Percentiles rank a stretch among this genome's conserved stretches.
Conservation (phyloP, 2,888 invertebrate species). For the Scrobipalpa costella region DNA sequence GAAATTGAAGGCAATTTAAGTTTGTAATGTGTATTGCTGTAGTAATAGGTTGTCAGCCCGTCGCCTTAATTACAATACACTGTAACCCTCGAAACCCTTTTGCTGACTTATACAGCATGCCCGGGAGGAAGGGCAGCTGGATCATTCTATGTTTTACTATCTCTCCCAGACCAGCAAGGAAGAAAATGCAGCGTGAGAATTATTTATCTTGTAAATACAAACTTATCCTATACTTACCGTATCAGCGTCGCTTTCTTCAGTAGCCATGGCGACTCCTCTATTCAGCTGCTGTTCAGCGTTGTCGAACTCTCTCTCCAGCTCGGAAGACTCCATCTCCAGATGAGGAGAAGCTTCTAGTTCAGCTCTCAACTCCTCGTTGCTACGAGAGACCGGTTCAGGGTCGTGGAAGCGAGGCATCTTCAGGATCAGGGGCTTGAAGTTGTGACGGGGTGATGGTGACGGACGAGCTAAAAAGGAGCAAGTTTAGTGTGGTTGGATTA, state of each 20-base stretch:
- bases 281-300: conserved; percentile 65
- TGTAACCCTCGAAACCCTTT: too few species aligned
- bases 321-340: conserved; percentile 59
- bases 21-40: too few species aligned
- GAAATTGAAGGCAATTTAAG: too few species aligned
- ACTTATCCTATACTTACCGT: conserved; percentile 56
- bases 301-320: conserved; percentile 62
- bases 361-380: conserved; percentile 55
- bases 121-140: too few species aligned
- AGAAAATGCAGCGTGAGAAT: too few species aligned
- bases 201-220: too few species aligned
- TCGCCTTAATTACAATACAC: too few species aligned
- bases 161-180: too few species aligned
- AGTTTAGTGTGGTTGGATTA: neutral
- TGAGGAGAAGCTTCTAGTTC: conserved; percentile 57
- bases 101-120: too few species aligned
- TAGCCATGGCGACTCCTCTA: conserved; percentile 64
- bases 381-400: conserved; percentile 47
- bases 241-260: conserved; percentile 72
- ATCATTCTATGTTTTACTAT: too few species aligned
- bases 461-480: neutral
- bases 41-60: too few species aligned
- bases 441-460: conserved; percentile 32
- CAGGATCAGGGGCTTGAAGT: conserved; percentile 61
- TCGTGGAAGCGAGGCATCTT: conserved; percentile 61